Evolutionary conservation across 2,113 vertebrate genomes (phyloP).

Genomic region (Paracanthobrama guichenoti): DNA sequence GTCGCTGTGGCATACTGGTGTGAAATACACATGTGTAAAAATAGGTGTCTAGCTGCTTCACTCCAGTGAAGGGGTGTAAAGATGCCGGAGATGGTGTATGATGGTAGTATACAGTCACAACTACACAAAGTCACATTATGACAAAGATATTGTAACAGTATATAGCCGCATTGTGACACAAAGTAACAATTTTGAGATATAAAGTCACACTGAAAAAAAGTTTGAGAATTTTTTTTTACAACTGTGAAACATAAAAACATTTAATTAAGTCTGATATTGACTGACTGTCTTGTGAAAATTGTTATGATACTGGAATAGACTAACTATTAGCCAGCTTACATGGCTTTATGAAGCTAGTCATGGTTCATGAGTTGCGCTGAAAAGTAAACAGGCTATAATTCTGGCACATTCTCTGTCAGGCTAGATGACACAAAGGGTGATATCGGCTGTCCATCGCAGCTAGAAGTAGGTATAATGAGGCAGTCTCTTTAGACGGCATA

Average conservation of each 20-base stretch:
- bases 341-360: conserved; percentile 18
- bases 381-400: conserved; percentile 42
- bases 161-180: not conserved
- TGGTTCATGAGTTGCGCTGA: not conserved
- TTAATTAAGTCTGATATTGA: not conserved
- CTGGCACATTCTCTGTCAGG: conserved; percentile 37
- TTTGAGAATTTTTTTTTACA: too few species aligned
- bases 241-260: too few species aligned
- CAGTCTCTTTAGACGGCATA: conserved; percentile 9
- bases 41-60: too few species aligned
- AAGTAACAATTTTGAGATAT: not conserved
- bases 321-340: conserved; percentile 38
- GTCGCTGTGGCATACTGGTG: too few species aligned
- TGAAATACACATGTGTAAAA: too few species aligned
- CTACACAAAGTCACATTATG: not conserved
- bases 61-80: too few species aligned
- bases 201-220: too few species aligned
- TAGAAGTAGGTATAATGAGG: conserved; percentile 43
- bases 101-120: too few species aligned
- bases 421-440: conserved; percentile 28
- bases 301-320: conserved; percentile 23
- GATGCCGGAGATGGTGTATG: too few species aligned
- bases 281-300: conserved; percentile 16
- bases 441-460: conserved; percentile 40
- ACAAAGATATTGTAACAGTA: not conserved